Percentiles rank a stretch among this genome's conserved stretches.
These are phyloP conservation scores for Alligator mississippiensis DNA, from an alignment of 2,113 vertebrate genomes.

Conservation along the genomic window DNA sequence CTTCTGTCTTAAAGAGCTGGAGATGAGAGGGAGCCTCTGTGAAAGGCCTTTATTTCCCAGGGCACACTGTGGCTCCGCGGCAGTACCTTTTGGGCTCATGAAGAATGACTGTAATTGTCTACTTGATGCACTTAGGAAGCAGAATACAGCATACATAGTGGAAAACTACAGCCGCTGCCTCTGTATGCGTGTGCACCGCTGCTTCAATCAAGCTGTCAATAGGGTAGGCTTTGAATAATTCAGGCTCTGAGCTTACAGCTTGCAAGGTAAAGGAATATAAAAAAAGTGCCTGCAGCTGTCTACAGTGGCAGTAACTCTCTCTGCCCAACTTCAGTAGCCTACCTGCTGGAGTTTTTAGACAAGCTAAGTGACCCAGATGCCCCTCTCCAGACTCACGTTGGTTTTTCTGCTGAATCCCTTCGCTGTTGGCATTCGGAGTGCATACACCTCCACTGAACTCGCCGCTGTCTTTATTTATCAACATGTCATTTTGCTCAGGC, in stretches of 20 bases:
- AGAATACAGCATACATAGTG: not conserved
- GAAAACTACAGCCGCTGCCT: not conserved
- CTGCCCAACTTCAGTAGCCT: not conserved
- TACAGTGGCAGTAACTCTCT: not conserved
- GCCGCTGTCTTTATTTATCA: accelerated
- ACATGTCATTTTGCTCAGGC: too few relatives aligned
- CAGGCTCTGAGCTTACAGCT: conserved; percentile 29
- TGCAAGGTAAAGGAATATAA: conserved; percentile 10
- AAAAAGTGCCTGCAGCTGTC: not conserved
- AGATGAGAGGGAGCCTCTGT: not conserved
- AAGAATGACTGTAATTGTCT: conserved; percentile 46
- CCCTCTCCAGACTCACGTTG: not conserved
- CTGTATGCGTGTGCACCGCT: not conserved
- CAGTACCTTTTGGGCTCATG: conserved; percentile 12
- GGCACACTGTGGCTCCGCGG: not conserved
- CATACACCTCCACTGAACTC: not conserved
- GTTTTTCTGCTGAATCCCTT: accelerated
- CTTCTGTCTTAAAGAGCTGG: not conserved
- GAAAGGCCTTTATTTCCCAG: not conserved
- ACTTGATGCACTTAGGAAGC: not conserved
- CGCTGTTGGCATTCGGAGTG: accelerated
- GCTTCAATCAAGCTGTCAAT: conserved; percentile 18
- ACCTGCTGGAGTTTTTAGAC: not conserved
- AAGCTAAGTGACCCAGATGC: not conserved
- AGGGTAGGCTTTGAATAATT: conserved; percentile 52